These are phyloP conservation scores for Neria commutata DNA, from an alignment of 2,888 invertebrate genomes.

Conservation along the genomic window DNA sequence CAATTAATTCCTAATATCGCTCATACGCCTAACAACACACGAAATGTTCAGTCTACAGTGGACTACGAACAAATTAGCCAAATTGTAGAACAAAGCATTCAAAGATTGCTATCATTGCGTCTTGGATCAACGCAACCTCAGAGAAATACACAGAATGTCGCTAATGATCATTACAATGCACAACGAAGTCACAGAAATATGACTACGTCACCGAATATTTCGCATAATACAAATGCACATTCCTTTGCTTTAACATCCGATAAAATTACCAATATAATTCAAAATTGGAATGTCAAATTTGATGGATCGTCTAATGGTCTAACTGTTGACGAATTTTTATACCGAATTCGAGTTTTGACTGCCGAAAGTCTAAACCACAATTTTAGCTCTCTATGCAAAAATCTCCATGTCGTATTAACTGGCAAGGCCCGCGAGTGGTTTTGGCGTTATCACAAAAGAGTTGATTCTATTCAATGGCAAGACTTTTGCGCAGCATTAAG, in stretches of 20 bases:
- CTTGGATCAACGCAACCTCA: no score
- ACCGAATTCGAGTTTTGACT: conserved; percentile 14
- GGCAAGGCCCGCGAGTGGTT: conserved; percentile 22
- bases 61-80: no score
- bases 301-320: conserved; percentile 20
- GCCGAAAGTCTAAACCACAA: conserved; percentile 21
- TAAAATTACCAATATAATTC: conserved; percentile 18
- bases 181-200: no score
- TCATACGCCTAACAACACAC: no score
- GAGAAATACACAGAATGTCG: no score
- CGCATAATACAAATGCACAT: background rate
- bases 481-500: conserved; percentile 13
- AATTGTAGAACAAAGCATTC: no score
- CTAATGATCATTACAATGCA: no score
- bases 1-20: no score
- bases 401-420: conserved; percentile 16
- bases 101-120: no score
- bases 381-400: conserved; percentile 15
- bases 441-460: conserved; percentile 19
- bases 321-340: conserved; percentile 23
- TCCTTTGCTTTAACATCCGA: conserved; percentile 3
- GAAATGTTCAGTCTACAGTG: no score
- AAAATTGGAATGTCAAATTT: conserved; percentile 25
- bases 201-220: no score
- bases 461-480: conserved; percentile 11